A percentile compares a stretch with the other conserved stretches of the same genome.
These are phyloP conservation scores for Cerceris ruficornis DNA, from an alignment of 2,888 invertebrate genomes.

Conservation along the genomic window DNA sequence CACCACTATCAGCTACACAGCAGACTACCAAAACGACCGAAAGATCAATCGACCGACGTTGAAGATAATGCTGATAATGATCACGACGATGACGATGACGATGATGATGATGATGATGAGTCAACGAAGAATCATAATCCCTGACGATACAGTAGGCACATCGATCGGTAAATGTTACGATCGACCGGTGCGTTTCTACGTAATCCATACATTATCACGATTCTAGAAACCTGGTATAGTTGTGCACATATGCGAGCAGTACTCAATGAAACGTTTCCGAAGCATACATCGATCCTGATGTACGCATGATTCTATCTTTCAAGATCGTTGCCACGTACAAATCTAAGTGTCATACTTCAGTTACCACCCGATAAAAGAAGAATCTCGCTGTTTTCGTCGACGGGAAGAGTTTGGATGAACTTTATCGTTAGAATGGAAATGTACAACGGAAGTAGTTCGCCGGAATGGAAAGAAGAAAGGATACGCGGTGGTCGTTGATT, in stretches of 20 bases:
- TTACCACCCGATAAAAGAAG: conserved; percentile 36
- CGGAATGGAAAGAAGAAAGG: not conserved
- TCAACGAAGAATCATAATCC: conserved; percentile 3
- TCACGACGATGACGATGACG: conserved; percentile 16
- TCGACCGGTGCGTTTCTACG: conserved; percentile 26
- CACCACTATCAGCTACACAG: conserved; percentile 57
- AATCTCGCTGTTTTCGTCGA: not conserved
- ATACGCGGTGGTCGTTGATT: conserved; percentile 4
- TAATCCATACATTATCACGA: not conserved
- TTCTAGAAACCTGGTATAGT: no score
- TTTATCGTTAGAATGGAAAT: not conserved
- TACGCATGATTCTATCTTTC: conserved; percentile 36
- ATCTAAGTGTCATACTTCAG: conserved; percentile 47
- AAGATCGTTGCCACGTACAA: conserved; percentile 37
- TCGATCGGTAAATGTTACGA: conserved; percentile 12
- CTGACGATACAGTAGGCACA: conserved; percentile 1
- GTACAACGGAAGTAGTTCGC: not conserved
- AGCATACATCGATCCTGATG: conserved; percentile 30
- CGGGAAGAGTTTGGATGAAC: no score
- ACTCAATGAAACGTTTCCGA: no score
- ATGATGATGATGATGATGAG: conserved; percentile 19
- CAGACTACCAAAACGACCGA: conserved; percentile 56
- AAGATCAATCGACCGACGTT: conserved; percentile 53
- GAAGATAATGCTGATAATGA: conserved; percentile 38
- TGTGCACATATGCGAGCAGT: no score